Conservation (phyloP, 2,113 vertebrate genomes). For the Agapornis roseicollis region DNA sequence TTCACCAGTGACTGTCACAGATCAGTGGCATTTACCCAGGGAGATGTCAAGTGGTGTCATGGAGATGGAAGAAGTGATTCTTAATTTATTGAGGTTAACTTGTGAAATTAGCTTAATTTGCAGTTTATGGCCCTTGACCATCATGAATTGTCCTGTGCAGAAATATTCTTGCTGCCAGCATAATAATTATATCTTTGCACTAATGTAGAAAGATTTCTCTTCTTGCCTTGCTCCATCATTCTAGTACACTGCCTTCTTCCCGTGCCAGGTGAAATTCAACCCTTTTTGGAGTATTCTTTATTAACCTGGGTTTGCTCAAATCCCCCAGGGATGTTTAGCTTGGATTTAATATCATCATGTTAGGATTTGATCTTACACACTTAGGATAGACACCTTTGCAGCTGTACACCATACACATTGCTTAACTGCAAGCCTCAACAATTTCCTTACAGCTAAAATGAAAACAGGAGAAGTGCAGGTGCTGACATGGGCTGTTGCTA, state of each 20-base stretch:
- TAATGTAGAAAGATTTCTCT: neutral
- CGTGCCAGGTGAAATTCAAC: neutral
- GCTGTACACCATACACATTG: neutral
- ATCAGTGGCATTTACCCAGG: neutral
- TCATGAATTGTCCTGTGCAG: neutral
- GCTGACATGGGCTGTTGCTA: neutral
- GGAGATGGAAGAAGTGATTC: neutral
- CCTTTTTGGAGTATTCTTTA: neutral
- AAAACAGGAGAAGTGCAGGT: neutral
- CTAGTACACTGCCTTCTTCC: neutral
- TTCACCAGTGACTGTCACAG: neutral
- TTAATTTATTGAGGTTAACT: conserved; percentile 56
- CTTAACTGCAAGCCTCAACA: neutral
- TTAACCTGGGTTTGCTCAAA: neutral
- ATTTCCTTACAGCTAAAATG: neutral
- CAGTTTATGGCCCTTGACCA: conserved; percentile 31
- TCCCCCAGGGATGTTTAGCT: neutral
- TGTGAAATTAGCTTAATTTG: conserved; percentile 37
- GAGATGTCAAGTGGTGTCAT: neutral
- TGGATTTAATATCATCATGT: neutral
- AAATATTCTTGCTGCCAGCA: neutral
- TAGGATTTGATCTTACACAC: neutral
- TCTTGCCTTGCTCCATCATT: neutral
- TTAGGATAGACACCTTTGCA: neutral
- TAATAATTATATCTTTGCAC: neutral